Evolutionary conservation across 2,113 vertebrate species (phyloP), one percentile per base, ranked within the genome.

Genomic region (Ictalurus punctatus): DNA sequence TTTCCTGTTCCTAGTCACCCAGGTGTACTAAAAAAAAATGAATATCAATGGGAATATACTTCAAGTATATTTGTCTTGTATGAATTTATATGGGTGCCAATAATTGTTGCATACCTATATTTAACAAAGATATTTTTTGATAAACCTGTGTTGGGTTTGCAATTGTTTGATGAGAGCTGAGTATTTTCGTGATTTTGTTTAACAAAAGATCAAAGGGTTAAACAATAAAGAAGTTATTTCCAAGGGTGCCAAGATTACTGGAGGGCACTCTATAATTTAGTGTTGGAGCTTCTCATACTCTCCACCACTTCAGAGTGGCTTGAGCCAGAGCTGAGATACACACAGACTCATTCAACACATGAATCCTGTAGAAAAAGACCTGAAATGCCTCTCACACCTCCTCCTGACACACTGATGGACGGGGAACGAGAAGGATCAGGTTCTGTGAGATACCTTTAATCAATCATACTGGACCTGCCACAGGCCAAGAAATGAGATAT

Each of bases 351-450:
- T 92, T 90, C 5, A 96, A 95, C 61, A 97, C 96, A 3, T 98
- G 97, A 92, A 99, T 97, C 78, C 96, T 94, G 94, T 98, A 97
- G 85, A 97, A 93, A 95, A 99, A 99, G 93, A 99, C 88, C 96
- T 94, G 90, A 59, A 98, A 98, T 1, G 97, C 97, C 95, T 99
- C 97, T 98, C 98, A 99, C 27, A 98, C 97, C 0, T 96, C 97
- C 94, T 99, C 97, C 95, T 99, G 98, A 91, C 98, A 99, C n/a
- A 98, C 97, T 99, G 94, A 90, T 58, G 37, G 91, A 90, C 30
- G 79, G 14, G 56, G 61, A 61, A 44, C 2, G 21, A 78, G 1
- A 74, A 67, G 52, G 78, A 34, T 30, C 9, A 34, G 30, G 67
- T 59, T 48, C 30, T 86, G 61, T 25, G 9, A 61, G 13, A 58